Base-by-base conservation (phyloP, 2,113 vertebrate species). In the Catharus fuscescens region DNA sequence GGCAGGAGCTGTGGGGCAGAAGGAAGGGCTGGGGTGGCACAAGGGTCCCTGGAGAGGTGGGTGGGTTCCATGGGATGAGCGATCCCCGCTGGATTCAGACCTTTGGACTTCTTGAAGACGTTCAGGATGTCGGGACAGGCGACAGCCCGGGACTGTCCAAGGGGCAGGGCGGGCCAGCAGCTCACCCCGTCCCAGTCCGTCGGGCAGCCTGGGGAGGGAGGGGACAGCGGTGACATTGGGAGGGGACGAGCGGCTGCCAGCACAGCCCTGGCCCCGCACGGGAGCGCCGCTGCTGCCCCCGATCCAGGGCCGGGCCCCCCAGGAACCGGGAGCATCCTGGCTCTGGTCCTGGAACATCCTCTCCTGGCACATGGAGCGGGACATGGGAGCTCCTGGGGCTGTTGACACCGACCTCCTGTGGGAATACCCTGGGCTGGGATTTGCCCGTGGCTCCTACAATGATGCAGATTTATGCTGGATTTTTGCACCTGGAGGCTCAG, bases 121-220 rank as follows among this genome's bases (percentile, higher is more conserved):
- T 71, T 81, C 48, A 66, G 93, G 61, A 86, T 77, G 52, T 92
- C 56, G 6, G 97, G 97, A 64, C 98, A 98, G 74, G 69, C 1
- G 25, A 97, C 50, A 0, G 91, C 93, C 38, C 66, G 71, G 53
- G 71, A 72, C 56, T 96, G 92, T 40, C 97, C 98, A 0, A 85
- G 25, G 3, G 92, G 82, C 48, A 91, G 54, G 6, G 93, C 65
- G 0, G 81, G 54, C 98, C 98, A 98, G 88, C 98, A 98, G 80
- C 93, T 98, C 64, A 97, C 82, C 45, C 97, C 97, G 5, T 98
- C 98, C 98, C 98, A 98, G 87, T 97, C 95, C 0, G 91, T 93
- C 34, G 5, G 71, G 87, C 98, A 98, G 72, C 96, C 98, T 98
- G 80, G 31, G 69, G 66, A 84, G 29, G 44, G n/a, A 72, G 18